phyloP scores from a whole-genome alignment of 2,888 invertebrate genomes.

The Coronaproctus castanopsis region DNA sequence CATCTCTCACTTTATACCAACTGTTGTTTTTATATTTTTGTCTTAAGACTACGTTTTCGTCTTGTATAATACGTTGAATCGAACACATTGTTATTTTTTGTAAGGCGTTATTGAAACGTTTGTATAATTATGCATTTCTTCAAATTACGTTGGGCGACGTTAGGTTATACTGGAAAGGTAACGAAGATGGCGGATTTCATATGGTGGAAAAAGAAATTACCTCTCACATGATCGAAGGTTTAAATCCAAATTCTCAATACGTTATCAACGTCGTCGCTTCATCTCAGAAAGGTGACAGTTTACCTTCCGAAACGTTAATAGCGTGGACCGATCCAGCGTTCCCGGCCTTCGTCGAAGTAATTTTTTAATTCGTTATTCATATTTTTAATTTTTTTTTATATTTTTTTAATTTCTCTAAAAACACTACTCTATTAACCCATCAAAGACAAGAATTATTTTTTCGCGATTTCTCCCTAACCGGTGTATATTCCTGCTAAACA shows the following conservation, averaged over 20 bases:
- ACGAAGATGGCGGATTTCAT: conserved; percentile 38
- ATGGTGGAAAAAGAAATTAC: conserved; percentile 44
- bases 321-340: conserved; percentile 76
- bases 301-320: conserved; percentile 59
- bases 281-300: conserved; percentile 43
- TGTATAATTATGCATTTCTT: too few relatives aligned
- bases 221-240: conserved; percentile 44
- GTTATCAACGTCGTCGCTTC: conserved; percentile 56
- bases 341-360: conserved; percentile 66
- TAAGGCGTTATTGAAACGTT: too few relatives aligned
- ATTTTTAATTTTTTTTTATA: neutral
- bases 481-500: too few relatives aligned
- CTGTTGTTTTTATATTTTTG: too few relatives aligned
- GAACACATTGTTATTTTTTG: too few relatives aligned
- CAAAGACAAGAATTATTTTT: too few relatives aligned
- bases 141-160: too few relatives aligned
- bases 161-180: conserved; percentile 50
- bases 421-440: too few relatives aligned
- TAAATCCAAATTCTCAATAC: conserved; percentile 63
- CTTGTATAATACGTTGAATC: too few relatives aligned
- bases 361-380: neutral
- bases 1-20: too few relatives aligned
- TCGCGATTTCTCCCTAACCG: too few relatives aligned
- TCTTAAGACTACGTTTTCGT: too few relatives aligned
- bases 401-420: neutral